Evolutionary conservation across 2,113 vertebrate species (phyloP).

Genomic region (Poeciliopsis prolifica): DNA sequence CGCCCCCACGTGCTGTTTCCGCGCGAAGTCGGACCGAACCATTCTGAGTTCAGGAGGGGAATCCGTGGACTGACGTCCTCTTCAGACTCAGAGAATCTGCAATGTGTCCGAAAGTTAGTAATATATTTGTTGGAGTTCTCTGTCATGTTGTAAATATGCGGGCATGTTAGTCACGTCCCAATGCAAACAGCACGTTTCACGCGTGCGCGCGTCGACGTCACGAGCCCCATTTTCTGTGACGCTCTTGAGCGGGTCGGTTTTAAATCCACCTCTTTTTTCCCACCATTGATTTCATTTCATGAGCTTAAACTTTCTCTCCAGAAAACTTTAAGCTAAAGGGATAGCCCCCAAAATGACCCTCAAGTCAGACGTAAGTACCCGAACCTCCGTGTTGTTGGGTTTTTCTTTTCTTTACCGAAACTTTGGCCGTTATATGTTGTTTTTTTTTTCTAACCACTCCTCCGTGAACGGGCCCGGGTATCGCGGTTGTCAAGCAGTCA

Average conservation of each 20-base stretch:
- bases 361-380: conserved; percentile 64
- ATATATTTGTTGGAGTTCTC: fast-evolving
- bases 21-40: conserved; percentile 73
- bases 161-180: not conserved
- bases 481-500: not conserved
- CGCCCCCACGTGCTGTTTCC: conserved; percentile 64
- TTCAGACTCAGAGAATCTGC: not conserved
- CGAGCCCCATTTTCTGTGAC: conserved; percentile 14
- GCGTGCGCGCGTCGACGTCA: fast-evolving
- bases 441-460: not conserved
- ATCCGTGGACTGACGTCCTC: fast-evolving
- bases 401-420: not conserved
- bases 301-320: not conserved
- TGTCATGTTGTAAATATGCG: fast-evolving
- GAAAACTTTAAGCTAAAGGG: not conserved
- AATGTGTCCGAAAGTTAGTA: fast-evolving
- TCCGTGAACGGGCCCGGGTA: not conserved
- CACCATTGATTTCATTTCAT: not conserved
- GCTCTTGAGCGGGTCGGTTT: conserved; percentile 24
- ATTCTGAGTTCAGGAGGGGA: conserved; percentile 14
- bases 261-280: conserved; percentile 38
- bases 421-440: not conserved
- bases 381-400: not conserved
- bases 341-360: conserved; percentile 45
- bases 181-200: not conserved